A percentile compares a stretch with the other conserved stretches of the same genome.
These are phyloP conservation scores for Rhingia rostrata DNA, from an alignment of 2,888 invertebrate genomes.

Conservation along the genomic window DNA sequence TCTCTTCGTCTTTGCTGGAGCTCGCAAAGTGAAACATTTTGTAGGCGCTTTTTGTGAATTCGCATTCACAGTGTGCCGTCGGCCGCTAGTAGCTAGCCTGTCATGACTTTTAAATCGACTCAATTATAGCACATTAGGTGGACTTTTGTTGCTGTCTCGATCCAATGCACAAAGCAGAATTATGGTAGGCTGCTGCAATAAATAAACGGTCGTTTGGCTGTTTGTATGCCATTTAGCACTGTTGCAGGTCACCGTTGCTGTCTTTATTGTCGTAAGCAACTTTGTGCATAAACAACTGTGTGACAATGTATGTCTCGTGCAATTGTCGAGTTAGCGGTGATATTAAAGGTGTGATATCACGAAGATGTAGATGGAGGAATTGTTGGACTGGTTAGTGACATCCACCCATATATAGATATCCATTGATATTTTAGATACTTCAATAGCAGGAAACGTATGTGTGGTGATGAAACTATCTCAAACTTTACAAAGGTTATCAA, in stretches of 20 bases:
- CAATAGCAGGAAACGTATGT: no score
- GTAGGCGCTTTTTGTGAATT: constrained; percentile 52
- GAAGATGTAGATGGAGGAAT: no score
- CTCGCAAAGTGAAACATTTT: constrained; percentile 41
- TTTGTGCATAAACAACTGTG: constrained; percentile 26
- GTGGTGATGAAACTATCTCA: no score
- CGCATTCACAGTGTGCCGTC: constrained; percentile 38
- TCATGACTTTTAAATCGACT: constrained; percentile 57
- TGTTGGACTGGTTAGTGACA: no score
- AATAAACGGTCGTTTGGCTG: constrained; percentile 40
- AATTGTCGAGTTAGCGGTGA: constrained; percentile 38
- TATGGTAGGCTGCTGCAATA: constrained; percentile 34
- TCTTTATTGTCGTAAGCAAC: constrained; percentile 29
- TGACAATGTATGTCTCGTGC: constrained; percentile 11
- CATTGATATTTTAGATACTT: no score
- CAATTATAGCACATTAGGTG: constrained; percentile 60
- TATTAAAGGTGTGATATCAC: background rate
- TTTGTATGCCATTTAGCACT: constrained; percentile 13
- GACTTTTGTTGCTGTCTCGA: constrained; percentile 10
- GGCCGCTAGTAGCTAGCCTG: constrained; percentile 29
- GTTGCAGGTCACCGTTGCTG: background rate
- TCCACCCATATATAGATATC: no score
- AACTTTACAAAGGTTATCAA: no score
- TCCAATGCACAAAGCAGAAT: constrained; percentile 33
- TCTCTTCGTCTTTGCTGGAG: constrained; percentile 1